Percentiles rank a stretch among this genome's conserved stretches.
Evolutionary conservation across 2,888 invertebrate genomes (phyloP).

Genomic region (Podabrus alpinus): DNA sequence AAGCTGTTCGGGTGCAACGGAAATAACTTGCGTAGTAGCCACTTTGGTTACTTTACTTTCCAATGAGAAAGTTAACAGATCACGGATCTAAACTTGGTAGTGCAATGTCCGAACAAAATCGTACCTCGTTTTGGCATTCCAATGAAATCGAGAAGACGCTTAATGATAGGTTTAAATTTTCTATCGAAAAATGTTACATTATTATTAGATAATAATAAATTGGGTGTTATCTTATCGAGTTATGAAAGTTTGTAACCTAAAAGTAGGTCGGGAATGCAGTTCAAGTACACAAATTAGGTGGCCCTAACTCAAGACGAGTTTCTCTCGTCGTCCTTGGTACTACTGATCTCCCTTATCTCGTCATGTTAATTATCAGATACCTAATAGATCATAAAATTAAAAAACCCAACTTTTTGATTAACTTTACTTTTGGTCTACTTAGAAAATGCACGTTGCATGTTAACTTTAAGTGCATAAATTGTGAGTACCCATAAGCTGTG

Average conservation of each 20-base stretch:
- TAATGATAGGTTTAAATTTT: slow-evolving; percentile 19
- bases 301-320: slow-evolving; percentile 24
- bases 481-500: slow-evolving; percentile 32
- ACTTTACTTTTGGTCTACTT: slow-evolving; percentile 50
- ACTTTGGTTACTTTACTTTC: slow-evolving; percentile 24
- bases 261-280: slow-evolving; percentile 17
- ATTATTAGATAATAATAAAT: slow-evolving; percentile 5
- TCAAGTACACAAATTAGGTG: not conserved
- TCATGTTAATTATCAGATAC: slow-evolving; percentile 6
- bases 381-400: not conserved
- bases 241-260: not conserved
- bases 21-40: slow-evolving; percentile 6
- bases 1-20: slow-evolving; percentile 13
- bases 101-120: slow-evolving; percentile 36
- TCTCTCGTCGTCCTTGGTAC: slow-evolving; percentile 39
- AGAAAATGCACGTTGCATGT: slow-evolving; percentile 43
- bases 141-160: slow-evolving; percentile 34
- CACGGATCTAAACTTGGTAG: slow-evolving; percentile 31
- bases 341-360: slow-evolving; percentile 25
- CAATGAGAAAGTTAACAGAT: slow-evolving; percentile 31
- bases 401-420: not conserved
- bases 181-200: slow-evolving; percentile 9
- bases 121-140: slow-evolving; percentile 36
- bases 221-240: not conserved
- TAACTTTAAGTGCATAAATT: slow-evolving; percentile 36